phyloP scores from a whole-genome alignment of 2,113 vertebrate species.

The Edolisoma coerulescens region DNA sequence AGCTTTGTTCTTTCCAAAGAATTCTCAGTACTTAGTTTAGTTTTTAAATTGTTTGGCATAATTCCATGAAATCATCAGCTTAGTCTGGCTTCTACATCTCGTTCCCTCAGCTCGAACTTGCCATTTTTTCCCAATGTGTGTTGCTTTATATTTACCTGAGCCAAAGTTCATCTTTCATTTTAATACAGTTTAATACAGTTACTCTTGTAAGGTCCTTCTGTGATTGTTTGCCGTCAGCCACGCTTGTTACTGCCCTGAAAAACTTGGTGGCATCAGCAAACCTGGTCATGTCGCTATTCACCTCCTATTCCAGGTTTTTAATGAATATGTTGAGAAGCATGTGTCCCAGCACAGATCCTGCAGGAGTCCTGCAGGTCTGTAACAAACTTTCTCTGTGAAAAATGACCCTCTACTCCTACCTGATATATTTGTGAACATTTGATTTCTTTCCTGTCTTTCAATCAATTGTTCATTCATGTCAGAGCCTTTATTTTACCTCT shows the following conservation, averaged over 20 bases:
- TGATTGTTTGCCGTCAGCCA: background rate
- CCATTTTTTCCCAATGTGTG: background rate
- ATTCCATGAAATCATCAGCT: background rate
- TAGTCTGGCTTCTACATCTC: background rate
- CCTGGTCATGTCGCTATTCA: background rate
- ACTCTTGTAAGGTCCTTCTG: background rate
- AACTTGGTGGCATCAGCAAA: constrained; percentile 11
- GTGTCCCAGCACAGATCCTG: constrained; percentile 51
- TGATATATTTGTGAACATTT: background rate
- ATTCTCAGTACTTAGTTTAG: background rate
- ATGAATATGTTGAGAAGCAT: constrained; percentile 51
- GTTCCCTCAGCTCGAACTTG: background rate
- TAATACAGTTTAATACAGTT: background rate
- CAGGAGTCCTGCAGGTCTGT: constrained; percentile 57
- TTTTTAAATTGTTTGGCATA: background rate
- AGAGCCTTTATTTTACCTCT: background rate
- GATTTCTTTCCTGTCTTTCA: background rate
- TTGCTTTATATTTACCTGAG: background rate
- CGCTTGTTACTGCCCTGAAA: background rate
- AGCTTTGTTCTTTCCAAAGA: background rate
- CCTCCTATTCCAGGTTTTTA: constrained; percentile 54
- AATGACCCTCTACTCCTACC: background rate
- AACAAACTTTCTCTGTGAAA: constrained; percentile 34
- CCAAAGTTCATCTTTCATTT: background rate
- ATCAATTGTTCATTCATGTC: background rate